Percentiles rank a stretch among this genome's conserved stretches.
These are phyloP conservation scores for Neogobius melanostomus DNA, from an alignment of 2,113 vertebrate species.

Conservation along the genomic window DNA sequence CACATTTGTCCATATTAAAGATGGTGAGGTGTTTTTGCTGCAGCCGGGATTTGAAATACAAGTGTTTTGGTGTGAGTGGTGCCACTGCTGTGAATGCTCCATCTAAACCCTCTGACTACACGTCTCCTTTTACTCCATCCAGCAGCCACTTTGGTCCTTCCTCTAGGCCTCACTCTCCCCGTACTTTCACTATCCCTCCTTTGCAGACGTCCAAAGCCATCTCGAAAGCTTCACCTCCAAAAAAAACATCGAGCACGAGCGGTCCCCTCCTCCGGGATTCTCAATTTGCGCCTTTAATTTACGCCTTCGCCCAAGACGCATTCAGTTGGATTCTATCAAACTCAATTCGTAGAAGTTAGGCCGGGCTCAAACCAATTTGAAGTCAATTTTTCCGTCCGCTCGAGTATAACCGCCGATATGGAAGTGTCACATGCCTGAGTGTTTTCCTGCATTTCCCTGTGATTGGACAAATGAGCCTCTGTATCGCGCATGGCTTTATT, in stretches of 20 bases:
- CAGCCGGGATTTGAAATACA: too few relatives aligned
- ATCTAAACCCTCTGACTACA: too few relatives aligned
- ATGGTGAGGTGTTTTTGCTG: too few relatives aligned
- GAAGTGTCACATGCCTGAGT: not conserved
- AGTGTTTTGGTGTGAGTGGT: too few relatives aligned
- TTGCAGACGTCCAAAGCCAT: not conserved
- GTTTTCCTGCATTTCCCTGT: not conserved
- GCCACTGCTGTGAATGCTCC: too few relatives aligned
- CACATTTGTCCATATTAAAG: too few relatives aligned
- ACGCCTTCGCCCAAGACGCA: not conserved
- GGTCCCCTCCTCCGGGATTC: not conserved
- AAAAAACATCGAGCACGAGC: not conserved
- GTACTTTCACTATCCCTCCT: too few relatives aligned
- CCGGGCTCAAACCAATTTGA: not conserved
- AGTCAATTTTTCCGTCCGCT: conserved; percentile 1
- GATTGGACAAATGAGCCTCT: conserved; percentile 1
- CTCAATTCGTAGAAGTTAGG: not conserved
- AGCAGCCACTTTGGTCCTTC: too few relatives aligned
- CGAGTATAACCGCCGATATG: not conserved
- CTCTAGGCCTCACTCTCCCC: too few relatives aligned
- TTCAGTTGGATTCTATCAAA: not conserved
- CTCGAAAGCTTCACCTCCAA: not conserved
- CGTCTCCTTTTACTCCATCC: too few relatives aligned
- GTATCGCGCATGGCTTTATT: not conserved
- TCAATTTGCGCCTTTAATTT: not conserved